Evolutionary conservation across 2,888 invertebrate species (phyloP).

Genomic region (Andrena chrysosceles): DNA sequence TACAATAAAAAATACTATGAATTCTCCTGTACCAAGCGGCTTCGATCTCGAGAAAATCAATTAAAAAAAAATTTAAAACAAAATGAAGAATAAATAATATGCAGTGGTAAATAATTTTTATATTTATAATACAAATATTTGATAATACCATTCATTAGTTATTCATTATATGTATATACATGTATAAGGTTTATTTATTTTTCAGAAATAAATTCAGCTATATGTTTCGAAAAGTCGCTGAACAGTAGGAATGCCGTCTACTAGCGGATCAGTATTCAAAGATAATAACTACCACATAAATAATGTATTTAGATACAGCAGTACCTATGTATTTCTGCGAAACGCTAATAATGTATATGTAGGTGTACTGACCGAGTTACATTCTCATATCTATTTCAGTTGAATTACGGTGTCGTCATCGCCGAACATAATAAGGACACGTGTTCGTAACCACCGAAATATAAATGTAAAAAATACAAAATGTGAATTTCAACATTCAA

Average conservation of each 20-base stretch:
- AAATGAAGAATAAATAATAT: too few relatives aligned
- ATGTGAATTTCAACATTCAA: too few relatives aligned
- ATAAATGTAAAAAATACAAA: background rate
- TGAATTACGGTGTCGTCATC: slow-evolving; percentile 66
- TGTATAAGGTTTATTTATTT: background rate
- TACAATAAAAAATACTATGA: too few relatives aligned
- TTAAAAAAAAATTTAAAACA: too few relatives aligned
- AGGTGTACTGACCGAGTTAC: slow-evolving; percentile 44
- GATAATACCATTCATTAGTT: too few relatives aligned
- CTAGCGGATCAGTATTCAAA: background rate
- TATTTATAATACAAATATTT: too few relatives aligned
- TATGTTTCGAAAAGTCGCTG: too few relatives aligned
- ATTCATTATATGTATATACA: background rate
- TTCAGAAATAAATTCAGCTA: background rate
- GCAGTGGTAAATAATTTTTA: too few relatives aligned
- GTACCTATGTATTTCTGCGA: slow-evolving; percentile 23
- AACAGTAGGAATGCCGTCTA: background rate
- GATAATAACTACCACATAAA: background rate
- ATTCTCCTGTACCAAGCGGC: too few relatives aligned
- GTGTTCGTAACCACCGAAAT: background rate
- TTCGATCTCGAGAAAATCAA: too few relatives aligned
- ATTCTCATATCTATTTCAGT: slow-evolving; percentile 69
- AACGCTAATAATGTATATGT: slow-evolving; percentile 27
- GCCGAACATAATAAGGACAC: slow-evolving; percentile 58
- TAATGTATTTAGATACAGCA: background rate